Conservation (phyloP, 2,888 invertebrate genomes). For the Melipona beecheii region DNA sequence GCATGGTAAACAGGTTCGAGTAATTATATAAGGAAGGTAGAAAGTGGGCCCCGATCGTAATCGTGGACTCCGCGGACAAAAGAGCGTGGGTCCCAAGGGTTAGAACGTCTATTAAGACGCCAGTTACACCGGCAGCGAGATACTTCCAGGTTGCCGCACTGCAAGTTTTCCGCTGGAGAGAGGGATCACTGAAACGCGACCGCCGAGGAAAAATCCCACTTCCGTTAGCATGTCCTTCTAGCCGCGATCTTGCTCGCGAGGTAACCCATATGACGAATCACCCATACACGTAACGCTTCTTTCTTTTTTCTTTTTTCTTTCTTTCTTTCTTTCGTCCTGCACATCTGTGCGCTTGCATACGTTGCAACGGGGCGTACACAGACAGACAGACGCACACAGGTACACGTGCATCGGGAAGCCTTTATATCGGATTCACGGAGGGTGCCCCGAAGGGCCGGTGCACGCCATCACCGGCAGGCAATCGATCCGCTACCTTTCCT, state of each 20-base stretch:
- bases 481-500: conserved; percentile 60
- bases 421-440: conserved; percentile 51
- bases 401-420: conserved; percentile 21
- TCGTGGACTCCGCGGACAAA: conserved; percentile 44
- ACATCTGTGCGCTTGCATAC: conserved; percentile 33
- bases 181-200: conserved; percentile 63
- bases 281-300: conserved; percentile 25
- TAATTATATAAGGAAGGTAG: conserved; percentile 33
- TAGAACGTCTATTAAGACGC: conserved; percentile 30
- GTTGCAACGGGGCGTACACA: not conserved
- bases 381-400: not conserved
- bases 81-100: conserved; percentile 43
- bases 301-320: too few relatives aligned
- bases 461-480: conserved; percentile 44
- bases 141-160: conserved; percentile 27
- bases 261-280: conserved; percentile 62
- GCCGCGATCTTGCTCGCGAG: conserved; percentile 58
- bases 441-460: conserved; percentile 39
- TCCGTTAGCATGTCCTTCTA: conserved; percentile 60
- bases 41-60: conserved; percentile 49
- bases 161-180: conserved; percentile 23
- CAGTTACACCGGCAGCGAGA: conserved; percentile 33
- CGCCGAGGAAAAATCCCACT: conserved; percentile 39
- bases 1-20: conserved; percentile 12
- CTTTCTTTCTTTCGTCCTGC: not conserved